Base-by-base conservation (phyloP, 2,797 vertebrate species). In the Aldrovandia affinis region DNA sequence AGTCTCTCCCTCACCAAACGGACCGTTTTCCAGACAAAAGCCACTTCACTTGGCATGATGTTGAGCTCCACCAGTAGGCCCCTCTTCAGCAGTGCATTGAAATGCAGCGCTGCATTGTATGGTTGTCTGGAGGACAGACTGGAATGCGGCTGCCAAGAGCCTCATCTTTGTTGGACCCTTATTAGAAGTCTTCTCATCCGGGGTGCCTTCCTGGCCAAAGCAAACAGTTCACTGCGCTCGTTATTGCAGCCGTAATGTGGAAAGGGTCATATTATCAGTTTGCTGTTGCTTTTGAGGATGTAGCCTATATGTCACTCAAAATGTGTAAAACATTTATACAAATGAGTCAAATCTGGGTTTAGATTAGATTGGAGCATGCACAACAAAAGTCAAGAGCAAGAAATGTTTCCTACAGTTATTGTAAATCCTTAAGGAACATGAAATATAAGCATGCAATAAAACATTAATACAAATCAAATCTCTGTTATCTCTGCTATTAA, bases 101-200 rank as follows among this genome's bases (percentile, higher is more conserved):
- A 52, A 55, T 54, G 78, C 78, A 79, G 28, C n/a, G 42, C 28
- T 25, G 12, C 78, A 44, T 30, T 52, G 25, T 50, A 20, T 30
- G 78, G 78, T 52, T 55, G 78, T 54, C n/a, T 15, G 28, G 78
- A 20, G 78, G 2, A 79, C 73, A 54, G 78, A 79, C 47, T 20
- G 78, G 78, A 30, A 79, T 79, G 22, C 2, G 59, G 22, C 80
- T 63, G 55, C 20, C 22, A 81, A 12, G 12, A 30, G 39, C 22
- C 80, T 25, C 28, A 52, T 8, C 47, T 54, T 79, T 55, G 78
- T 79, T 54, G 15, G 12, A 54, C 15, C 47, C 50, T 55, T 79
- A 54, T 55, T 52, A 25, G 28, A 55, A 59, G 80, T 78, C 78
- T 25, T 57, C 47, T 42, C 10, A 44, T n/a, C 2, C 47, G 57